phyloP scores from a whole-genome alignment of 2,888 invertebrate genomes.

The Synanthedon myopaeformis region DNA sequence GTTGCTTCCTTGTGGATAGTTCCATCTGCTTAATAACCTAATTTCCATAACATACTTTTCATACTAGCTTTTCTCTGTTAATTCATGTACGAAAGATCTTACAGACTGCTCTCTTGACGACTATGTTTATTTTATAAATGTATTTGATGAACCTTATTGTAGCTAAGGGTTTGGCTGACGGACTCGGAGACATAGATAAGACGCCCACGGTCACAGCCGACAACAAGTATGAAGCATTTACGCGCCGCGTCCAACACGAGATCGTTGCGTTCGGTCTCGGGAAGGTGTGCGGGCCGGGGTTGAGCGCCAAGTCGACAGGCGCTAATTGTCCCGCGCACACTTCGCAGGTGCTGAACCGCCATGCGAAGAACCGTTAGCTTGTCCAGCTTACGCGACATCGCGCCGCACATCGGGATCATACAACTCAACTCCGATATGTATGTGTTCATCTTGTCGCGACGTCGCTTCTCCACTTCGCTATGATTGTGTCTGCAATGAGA shows the following conservation, averaged over 20 bases:
- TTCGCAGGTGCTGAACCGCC: constrained; percentile 93
- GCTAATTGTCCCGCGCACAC: constrained; percentile 56
- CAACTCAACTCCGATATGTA: constrained; percentile 91
- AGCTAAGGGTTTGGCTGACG: constrained; percentile 84
- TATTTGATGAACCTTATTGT: constrained; percentile 76
- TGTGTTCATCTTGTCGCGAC: constrained; percentile 96
- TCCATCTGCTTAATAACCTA: too few species aligned
- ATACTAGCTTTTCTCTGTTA: too few species aligned
- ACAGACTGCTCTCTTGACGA: not conserved
- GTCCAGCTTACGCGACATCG: constrained; percentile 92
- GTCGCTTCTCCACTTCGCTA: constrained; percentile 94
- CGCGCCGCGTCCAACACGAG: constrained; percentile 84
- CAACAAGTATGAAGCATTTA: constrained; percentile 93
- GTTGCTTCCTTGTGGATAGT: too few species aligned
- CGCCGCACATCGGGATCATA: constrained; percentile 94
- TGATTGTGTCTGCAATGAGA: constrained; percentile 85
- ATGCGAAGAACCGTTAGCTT: constrained; percentile 90
- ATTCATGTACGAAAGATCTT: too few species aligned
- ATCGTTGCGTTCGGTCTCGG: constrained; percentile 88
- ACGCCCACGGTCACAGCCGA: constrained; percentile 91
- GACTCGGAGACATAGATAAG: constrained; percentile 92
- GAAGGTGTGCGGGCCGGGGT: constrained; percentile 84
- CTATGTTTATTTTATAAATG: not conserved
- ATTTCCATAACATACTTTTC: too few species aligned
- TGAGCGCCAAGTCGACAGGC: constrained; percentile 78